phyloP scores from a whole-genome alignment of 2,113 vertebrate species.

The Pandion haliaetus region DNA sequence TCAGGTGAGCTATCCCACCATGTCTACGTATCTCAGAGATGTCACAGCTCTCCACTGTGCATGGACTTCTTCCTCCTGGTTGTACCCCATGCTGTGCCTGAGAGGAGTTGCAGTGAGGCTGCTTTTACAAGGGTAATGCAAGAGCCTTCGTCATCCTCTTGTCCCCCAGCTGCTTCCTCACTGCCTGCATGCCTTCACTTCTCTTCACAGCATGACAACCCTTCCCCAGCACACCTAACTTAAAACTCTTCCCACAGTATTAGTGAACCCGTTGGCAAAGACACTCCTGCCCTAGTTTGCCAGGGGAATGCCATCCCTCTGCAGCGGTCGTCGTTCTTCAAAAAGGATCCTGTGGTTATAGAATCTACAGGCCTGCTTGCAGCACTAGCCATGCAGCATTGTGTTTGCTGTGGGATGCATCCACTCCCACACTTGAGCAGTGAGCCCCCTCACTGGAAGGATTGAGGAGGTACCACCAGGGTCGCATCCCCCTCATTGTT shows the following conservation, averaged over 20 bases:
- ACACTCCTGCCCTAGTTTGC: background rate
- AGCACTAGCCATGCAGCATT: accelerated
- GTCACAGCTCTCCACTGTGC: background rate
- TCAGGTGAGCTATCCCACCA: background rate
- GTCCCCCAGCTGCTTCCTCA: background rate
- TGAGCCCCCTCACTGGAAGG: background rate
- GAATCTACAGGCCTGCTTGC: background rate
- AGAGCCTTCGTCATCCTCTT: background rate
- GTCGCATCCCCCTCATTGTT: background rate
- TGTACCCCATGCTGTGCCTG: background rate
- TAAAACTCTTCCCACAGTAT: background rate
- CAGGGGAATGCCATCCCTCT: background rate
- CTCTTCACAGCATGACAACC: background rate
- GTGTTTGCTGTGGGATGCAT: background rate
- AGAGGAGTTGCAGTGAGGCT: background rate
- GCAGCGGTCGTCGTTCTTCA: background rate
- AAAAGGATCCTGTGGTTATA: background rate
- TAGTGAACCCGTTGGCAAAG: background rate
- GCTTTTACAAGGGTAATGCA: background rate
- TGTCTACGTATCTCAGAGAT: background rate
- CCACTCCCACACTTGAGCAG: background rate
- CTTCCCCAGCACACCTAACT: background rate
- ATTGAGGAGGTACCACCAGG: background rate
- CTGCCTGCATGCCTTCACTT: background rate
- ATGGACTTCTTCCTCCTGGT: background rate